Conservation (phyloP, 2,113 vertebrate species). For the Oxyruncus cristatus region DNA sequence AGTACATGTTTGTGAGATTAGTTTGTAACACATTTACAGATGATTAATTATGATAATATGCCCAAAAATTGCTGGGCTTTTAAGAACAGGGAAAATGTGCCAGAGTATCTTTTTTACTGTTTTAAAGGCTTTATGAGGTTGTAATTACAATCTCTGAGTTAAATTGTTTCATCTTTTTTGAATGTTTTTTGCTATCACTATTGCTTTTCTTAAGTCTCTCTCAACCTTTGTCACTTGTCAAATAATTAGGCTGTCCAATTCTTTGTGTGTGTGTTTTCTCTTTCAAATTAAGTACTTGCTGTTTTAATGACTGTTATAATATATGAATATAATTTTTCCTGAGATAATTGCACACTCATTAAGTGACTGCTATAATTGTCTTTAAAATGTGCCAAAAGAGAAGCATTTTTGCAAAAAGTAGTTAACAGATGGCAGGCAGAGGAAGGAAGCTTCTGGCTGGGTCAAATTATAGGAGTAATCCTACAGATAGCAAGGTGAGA, state of each 20-base stretch:
- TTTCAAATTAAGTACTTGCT: neutral
- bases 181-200: neutral
- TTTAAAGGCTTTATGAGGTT: neutral
- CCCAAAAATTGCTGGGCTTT: neutral
- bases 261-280: neutral
- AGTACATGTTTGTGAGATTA: neutral
- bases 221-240: neutral
- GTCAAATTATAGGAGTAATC: neutral
- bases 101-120: neutral
- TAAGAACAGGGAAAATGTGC: neutral
- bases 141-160: neutral
- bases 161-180: neutral
- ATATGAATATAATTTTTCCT: neutral
- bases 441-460: neutral
- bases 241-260: neutral
- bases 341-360: neutral
- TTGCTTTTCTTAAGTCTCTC: neutral
- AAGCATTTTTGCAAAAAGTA: neutral
- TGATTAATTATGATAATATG: too few relatives aligned
- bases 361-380: constrained; percentile 1
- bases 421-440: constrained; percentile 9
- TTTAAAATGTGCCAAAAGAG: constrained; percentile 23
- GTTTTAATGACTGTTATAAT: neutral
- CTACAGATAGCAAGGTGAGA: neutral
- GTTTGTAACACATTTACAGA: neutral